Base-by-base conservation (phyloP, 2,797 vertebrate genomes). In the Austrolebias charrua region DNA sequence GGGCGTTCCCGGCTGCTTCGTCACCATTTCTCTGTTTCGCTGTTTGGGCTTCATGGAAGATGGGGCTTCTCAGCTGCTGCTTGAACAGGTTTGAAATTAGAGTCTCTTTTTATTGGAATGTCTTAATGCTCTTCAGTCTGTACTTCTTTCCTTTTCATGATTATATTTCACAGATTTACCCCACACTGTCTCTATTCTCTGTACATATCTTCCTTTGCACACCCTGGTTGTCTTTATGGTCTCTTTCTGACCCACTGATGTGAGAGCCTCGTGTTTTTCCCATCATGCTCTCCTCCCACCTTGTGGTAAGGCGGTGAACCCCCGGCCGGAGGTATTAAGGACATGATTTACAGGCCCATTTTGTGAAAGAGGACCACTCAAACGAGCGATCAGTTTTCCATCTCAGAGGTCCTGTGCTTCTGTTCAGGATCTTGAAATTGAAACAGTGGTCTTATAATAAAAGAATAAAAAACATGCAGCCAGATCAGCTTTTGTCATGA, bases 261-360 rank as follows among this genome's bases (percentile, higher is more conserved):
- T 71, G 62, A 87, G 75, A 85, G 72, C 82, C 24, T 85, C 73
- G 84, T 91, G 90, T 84, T 91, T 88, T 91, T 88, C 79, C 84
- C 85, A 91, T 91, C 86, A 89, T 82, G 79, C 86, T 83, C 60
- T 81, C 83, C 84, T 82, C 86, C 88, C 86, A 86, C 81, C 75
- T 74, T 82, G 83, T 46, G 80, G 81, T 83, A 59, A 80, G 76
- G 73, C 72, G 18, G 73, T 85, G 86, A 90, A 86, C 88, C 86
- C 87, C 86, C 80, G 72, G 79, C 88, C 89, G 85, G 90, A 89
- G 86, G 87, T 87, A 90, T 90, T 88, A 88, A 90, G 83, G 72
- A 85, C 85, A 72, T 90, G 87, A 91, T 90, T 90, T 91, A 90
- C 83, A 55, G 79, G 75, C 69, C 71, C 74, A 64, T 77, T 85